Evolutionary conservation across 1,140 invertebrate genomes (phyloP), one percentile per base, ranked within the genome.

Genomic region (Odontomachus brunneus): DNA sequence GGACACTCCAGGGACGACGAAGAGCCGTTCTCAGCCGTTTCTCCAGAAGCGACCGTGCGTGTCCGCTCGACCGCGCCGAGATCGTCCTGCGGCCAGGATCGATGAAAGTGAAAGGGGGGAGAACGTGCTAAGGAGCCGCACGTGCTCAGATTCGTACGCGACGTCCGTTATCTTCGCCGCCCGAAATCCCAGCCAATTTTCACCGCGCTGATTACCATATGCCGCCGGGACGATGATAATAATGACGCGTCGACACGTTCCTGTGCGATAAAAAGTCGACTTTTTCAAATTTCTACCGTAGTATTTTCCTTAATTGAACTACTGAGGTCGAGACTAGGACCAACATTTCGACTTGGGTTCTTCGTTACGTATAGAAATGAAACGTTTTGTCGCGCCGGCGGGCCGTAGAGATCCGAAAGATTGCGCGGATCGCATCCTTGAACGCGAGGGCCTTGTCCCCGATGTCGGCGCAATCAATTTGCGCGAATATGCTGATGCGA

Each of bases 401-500:
- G 15, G 22, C 66, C 74, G 53, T 4, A 24, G 49, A 57, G 63
- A 78, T 57, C 9, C 51, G 19, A 69, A 57, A 60, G 75, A 84
- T 71, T 84, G 53, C 44, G 11, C 65, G 51, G 29, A 33, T 33
- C 38, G 26, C 55, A 67, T 81, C 5, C 44, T 33, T 59, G 22
- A 69, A 57, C 59, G 85, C 81, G 84, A 84, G 49, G 87, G 82
- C 44, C 74, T 65, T 83, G 83, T 84, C 69, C 66, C 67, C 83
- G 87, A 89, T 87, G 81, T 80, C 83, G 83, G 85, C 81, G 85
- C 89, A 85, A 92, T 92, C 91, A 92, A 91, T 92, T 92, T 91
- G 88, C 89, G 44, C 85, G 62, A 57, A 72, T 60, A 84, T 76
- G 74, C 67, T 71, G 86, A 86, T 86, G 81, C 74, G 85, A 86